Evolutionary conservation across 2,113 vertebrate genomes (phyloP).

Genomic region (Toxostoma redivivum): DNA sequence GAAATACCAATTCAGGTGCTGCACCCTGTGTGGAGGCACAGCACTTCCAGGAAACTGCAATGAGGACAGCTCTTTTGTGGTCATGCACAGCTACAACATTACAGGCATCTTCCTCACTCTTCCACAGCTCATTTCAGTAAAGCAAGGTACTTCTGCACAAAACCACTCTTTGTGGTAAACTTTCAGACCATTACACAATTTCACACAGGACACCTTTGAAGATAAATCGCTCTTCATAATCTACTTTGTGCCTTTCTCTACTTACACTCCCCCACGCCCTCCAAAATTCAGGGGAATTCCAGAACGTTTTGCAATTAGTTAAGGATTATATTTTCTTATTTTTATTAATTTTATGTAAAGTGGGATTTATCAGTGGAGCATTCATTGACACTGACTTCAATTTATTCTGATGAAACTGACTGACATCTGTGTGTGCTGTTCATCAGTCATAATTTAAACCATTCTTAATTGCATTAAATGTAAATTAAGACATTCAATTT

Average conservation of each 20-base stretch:
- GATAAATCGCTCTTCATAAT: slow-evolving; percentile 1
- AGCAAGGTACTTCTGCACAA: background rate
- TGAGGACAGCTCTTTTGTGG: background rate
- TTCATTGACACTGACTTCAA: slow-evolving; percentile 84
- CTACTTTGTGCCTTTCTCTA: slow-evolving; percentile 22
- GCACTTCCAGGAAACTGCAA: background rate
- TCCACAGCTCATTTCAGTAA: background rate
- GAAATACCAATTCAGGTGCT: background rate
- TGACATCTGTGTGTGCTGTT: slow-evolving; percentile 91
- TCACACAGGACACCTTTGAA: background rate
- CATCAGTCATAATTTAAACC: slow-evolving; percentile 98
- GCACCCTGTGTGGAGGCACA: rapidly evolving
- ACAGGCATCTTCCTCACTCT: background rate
- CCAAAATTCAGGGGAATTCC: slow-evolving; percentile 79
- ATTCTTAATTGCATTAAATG: slow-evolving; percentile 99
- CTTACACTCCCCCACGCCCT: background rate
- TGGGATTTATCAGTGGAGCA: slow-evolving; percentile 83
- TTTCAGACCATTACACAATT: background rate
- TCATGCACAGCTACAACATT: background rate
- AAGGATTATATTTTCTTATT: slow-evolving; percentile 88
- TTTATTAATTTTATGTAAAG: slow-evolving; percentile 91
- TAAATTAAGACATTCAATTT: slow-evolving; percentile 99
- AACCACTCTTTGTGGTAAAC: background rate
- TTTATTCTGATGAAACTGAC: slow-evolving; percentile 90
- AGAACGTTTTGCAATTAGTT: slow-evolving; percentile 82